Percentiles rank a stretch among this genome's conserved stretches.
Evolutionary conservation across 2,113 vertebrate genomes (phyloP).

Genomic region (Anseranas semipalmata): DNA sequence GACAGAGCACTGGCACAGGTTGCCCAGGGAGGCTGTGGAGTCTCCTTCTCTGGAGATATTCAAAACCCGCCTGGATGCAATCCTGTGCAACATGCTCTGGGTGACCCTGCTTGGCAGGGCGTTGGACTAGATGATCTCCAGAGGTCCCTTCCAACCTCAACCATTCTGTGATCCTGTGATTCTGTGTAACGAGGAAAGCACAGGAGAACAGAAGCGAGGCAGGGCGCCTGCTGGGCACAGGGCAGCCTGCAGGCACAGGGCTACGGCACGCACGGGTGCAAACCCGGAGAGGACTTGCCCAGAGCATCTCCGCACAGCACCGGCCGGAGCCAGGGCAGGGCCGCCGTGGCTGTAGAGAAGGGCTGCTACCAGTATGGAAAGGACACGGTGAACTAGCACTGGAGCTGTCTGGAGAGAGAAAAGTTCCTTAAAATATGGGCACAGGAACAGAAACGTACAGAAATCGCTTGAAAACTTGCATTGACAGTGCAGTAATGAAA

Average conservation of each 20-base stretch:
- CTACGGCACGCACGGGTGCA: neutral
- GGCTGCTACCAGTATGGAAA: accelerated
- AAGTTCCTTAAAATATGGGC: neutral
- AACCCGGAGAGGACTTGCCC: accelerated
- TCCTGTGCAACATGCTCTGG: too few relatives aligned
- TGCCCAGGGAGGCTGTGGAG: too few relatives aligned
- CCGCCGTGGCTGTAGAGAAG: accelerated
- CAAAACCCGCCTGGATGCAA: too few relatives aligned
- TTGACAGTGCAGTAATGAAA: accelerated
- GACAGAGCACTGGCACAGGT: too few relatives aligned
- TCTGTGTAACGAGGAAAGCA: too few relatives aligned
- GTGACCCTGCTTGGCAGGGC: too few relatives aligned
- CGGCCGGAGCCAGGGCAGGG: neutral
- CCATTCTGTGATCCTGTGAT: too few relatives aligned
- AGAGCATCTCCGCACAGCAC: accelerated
- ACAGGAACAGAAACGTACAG: neutral
- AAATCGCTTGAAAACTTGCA: neutral
- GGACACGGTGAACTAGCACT: accelerated
- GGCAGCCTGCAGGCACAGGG: accelerated
- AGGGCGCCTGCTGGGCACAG: neutral
- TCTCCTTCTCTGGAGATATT: too few relatives aligned
- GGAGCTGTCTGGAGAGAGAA: neutral
- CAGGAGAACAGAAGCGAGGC: too few relatives aligned
- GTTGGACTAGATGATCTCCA: too few relatives aligned
- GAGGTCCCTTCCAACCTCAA: too few relatives aligned